A percentile compares a stretch with the other conserved stretches of the same genome.
phyloP scores from a whole-genome alignment of 2,888 invertebrate species.

The Aphidius colemani region DNA sequence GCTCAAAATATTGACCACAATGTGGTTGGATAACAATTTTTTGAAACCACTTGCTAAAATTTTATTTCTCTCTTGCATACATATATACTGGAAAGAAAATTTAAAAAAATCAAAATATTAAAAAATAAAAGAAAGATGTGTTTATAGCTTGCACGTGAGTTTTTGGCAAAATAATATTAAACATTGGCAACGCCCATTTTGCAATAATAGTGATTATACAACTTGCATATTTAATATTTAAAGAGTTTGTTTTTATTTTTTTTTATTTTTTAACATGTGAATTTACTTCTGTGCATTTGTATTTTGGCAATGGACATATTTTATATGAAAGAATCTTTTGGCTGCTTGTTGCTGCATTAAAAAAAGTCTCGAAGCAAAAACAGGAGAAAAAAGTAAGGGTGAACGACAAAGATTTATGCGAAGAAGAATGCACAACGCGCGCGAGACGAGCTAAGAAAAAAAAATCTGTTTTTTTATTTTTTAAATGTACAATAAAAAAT shows the following conservation, averaged over 20 bases:
- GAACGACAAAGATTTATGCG: slow-evolving; percentile 26
- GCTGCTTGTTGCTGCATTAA: not conserved
- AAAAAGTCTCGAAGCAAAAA: slow-evolving; percentile 4
- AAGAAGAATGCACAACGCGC: slow-evolving; percentile 25
- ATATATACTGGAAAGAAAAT: slow-evolving; percentile 1
- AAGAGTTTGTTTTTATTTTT: not conserved
- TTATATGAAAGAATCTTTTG: too few relatives aligned
- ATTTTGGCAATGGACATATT: slow-evolving; percentile 5
- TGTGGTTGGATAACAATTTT: not conserved
- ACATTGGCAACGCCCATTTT: slow-evolving; percentile 45
- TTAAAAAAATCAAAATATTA: slow-evolving; percentile 20
- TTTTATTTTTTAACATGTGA: not conserved
- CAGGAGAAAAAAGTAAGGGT: slow-evolving; percentile 18
- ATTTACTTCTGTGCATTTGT: not conserved
- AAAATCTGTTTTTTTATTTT: not conserved
- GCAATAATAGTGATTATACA: slow-evolving; percentile 54
- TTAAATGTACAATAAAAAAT: slow-evolving; percentile 1
- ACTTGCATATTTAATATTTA: slow-evolving; percentile 6
- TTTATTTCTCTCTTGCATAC: slow-evolving; percentile 3
- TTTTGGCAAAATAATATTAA: slow-evolving; percentile 31
- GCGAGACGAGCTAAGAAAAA: slow-evolving; percentile 17
- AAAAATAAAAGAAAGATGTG: slow-evolving; percentile 15
- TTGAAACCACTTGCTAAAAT: too few relatives aligned
- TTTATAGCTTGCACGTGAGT: not conserved
- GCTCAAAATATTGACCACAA: slow-evolving; percentile 18